These are phyloP conservation scores for Cyclina sinensis DNA, from an alignment of 1,140 invertebrate species.

Conservation along the genomic window DNA sequence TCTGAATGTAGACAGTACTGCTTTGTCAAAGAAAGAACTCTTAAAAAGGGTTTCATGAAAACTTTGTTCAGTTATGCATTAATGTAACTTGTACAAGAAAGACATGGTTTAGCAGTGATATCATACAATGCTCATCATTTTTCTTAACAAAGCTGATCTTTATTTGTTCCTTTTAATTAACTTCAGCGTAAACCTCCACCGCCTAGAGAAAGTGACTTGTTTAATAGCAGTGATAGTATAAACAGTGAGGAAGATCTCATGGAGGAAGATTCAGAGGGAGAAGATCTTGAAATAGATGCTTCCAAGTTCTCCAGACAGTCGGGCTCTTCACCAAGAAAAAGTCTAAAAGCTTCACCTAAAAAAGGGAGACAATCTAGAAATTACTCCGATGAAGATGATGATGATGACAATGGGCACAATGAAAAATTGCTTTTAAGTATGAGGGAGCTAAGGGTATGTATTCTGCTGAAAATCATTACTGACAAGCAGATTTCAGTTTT, in stretches of 20 bases:
- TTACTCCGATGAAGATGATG: conserved; percentile 37
- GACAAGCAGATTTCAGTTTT: no score
- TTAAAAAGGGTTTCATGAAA: no score
- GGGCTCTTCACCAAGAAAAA: conserved; percentile 45
- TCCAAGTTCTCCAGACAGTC: conserved; percentile 33
- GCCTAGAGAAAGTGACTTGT: conserved; percentile 64
- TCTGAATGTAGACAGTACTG: no score
- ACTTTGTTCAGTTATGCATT: no score
- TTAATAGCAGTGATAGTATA: conserved; percentile 63
- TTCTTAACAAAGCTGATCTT: no score
- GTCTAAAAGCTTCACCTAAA: background rate
- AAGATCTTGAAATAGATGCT: conserved; percentile 52
- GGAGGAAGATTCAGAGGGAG: conserved; percentile 37
- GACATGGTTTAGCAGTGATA: no score
- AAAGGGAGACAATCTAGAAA: background rate
- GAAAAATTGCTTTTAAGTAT: conserved; percentile 63
- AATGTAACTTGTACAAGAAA: no score
- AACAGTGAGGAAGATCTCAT: conserved; percentile 56
- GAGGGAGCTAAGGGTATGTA: conserved; percentile 55
- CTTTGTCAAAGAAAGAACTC: no score
- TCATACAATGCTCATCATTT: no score
- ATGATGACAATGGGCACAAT: conserved; percentile 24
- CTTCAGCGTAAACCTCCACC: conserved; percentile 58
- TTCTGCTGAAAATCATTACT: no score
- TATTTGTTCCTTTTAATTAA: background rate